Conservation (phyloP, 2,797 vertebrate species). For the Myoxocephalus aenaeus region DNA sequence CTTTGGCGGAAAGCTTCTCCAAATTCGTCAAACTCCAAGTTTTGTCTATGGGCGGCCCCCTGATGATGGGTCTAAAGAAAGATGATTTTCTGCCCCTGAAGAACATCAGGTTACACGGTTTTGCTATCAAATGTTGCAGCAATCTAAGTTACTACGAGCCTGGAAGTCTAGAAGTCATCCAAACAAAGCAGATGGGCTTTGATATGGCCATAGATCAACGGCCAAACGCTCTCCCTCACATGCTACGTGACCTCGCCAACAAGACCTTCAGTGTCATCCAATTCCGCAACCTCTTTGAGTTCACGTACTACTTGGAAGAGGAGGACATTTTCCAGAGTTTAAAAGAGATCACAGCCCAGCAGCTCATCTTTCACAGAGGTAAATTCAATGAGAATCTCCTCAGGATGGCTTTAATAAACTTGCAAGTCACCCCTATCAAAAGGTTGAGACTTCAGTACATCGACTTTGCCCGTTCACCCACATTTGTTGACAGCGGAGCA, state of each 20-base stretch:
- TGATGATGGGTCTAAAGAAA: conserved; percentile 77
- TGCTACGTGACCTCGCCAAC: conserved; percentile 83
- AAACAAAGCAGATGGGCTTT: conserved; percentile 80
- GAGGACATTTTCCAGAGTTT: conserved; percentile 84
- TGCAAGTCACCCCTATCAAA: conserved; percentile 74
- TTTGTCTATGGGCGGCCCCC: conserved; percentile 85
- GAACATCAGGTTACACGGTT: conserved; percentile 76
- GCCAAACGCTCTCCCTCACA: conserved; percentile 68
- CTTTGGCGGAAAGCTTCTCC: conserved; percentile 76
- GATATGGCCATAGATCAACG: conserved; percentile 85
- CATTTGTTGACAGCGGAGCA: conserved; percentile 59
- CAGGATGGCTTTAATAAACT: conserved; percentile 83
- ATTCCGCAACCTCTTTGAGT: conserved; percentile 90
- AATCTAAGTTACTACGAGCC: conserved; percentile 82
- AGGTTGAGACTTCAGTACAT: conserved; percentile 83
- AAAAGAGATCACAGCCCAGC: conserved; percentile 56
- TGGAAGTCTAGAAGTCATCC: conserved; percentile 83
- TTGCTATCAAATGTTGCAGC: conserved; percentile 86
- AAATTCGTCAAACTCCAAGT: conserved; percentile 71
- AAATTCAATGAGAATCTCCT: conserved; percentile 90
- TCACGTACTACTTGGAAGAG: conserved; percentile 81
- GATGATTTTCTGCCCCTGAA: conserved; percentile 79
- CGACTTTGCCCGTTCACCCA: conserved; percentile 88
- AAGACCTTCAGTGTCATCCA: conserved; percentile 82
- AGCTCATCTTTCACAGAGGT: conserved; percentile 86